A percentile compares a stretch with the other conserved stretches of the same genome.
These are phyloP conservation scores for Huso huso DNA, from an alignment of 2,797 vertebrate species.

Conservation along the genomic window DNA sequence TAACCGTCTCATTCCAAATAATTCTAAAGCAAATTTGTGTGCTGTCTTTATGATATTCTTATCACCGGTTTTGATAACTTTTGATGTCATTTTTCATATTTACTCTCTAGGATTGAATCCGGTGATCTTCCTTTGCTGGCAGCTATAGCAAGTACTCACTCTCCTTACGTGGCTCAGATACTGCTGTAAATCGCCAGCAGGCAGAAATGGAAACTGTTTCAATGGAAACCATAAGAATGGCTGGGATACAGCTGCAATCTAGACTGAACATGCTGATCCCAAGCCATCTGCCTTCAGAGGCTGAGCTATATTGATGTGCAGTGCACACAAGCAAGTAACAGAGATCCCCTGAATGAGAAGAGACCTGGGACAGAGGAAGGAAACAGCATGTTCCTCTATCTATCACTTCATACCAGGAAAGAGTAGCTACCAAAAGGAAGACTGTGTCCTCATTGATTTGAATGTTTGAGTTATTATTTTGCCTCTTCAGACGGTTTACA, in stretches of 20 bases:
- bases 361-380: no score
- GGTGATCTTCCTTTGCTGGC: constrained; percentile 93
- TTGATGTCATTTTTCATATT: constrained; percentile 19
- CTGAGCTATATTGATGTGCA: no score
- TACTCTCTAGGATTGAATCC: constrained; percentile 82
- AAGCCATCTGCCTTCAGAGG: no score
- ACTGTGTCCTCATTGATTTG: constrained; percentile 13
- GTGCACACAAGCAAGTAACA: no score
- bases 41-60: no score
- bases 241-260: constrained; percentile 12
- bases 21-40: no score
- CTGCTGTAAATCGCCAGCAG: constrained; percentile 67
- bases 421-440: neutral
- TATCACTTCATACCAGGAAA: no score
- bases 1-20: no score
- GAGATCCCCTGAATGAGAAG: no score
- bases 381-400: no score
- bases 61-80: neutral
- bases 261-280: constrained; percentile 1
- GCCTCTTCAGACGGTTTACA: constrained; percentile 13
- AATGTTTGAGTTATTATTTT: constrained; percentile 15
- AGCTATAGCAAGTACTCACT: constrained; percentile 94
- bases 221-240: constrained; percentile 13
- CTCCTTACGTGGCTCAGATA: constrained; percentile 95
- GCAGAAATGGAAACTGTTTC: constrained; percentile 8